Percentiles rank a stretch among this genome's conserved stretches.
Conservation (phyloP, 2,113 vertebrate species). For the Xerus inauris region DNA sequence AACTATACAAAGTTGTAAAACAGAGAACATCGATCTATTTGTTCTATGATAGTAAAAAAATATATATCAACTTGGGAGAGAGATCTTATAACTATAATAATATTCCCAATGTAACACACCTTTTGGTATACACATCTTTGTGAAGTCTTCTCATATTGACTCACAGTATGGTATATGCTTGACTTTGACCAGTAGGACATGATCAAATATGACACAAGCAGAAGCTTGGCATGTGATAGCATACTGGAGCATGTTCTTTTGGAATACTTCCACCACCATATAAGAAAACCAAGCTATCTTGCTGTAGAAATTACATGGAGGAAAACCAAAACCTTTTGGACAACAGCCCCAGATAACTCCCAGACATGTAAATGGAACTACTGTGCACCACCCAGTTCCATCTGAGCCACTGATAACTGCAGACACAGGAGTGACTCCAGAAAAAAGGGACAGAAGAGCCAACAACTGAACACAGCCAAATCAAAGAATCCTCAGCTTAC, state of each 20-base stretch:
- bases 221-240: neutral
- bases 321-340: neutral
- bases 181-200: neutral
- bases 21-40: neutral
- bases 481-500: neutral
- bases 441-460: neutral
- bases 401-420: neutral
- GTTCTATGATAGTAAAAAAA: neutral
- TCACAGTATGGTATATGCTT: neutral
- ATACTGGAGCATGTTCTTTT: neutral
- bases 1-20: neutral
- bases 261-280: neutral
- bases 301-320: neutral
- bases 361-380: neutral
- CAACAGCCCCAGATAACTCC: neutral
- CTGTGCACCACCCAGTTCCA: neutral
- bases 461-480: neutral
- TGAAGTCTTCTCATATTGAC: neutral
- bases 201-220: neutral
- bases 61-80: neutral
- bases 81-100: neutral
- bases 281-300: neutral
- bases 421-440: neutral
- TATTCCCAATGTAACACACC: neutral
- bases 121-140: neutral